These are phyloP conservation scores for Mugil cephalus DNA, from an alignment of 2,113 vertebrate species.

Conservation along the genomic window DNA sequence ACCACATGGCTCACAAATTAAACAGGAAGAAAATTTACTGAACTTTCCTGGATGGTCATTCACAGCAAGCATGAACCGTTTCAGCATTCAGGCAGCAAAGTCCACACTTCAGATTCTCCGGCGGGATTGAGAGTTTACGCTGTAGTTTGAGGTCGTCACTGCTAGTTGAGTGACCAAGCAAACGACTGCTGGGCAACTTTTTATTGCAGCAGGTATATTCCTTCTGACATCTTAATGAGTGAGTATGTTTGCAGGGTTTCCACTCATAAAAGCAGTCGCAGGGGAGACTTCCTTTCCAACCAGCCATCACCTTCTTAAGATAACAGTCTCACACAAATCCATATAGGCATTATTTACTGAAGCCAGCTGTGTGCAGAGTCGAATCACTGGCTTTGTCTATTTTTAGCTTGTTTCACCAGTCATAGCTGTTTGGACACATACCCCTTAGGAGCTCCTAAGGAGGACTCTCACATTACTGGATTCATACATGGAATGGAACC, in stretches of 20 bases:
- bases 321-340: conserved; percentile 44
- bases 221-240: conserved; percentile 57
- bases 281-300: conserved; percentile 28
- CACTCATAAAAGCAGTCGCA: conserved; percentile 55
- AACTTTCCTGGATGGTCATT: too few species aligned
- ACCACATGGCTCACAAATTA: too few species aligned
- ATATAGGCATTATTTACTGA: conserved; percentile 43
- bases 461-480: conserved; percentile 11
- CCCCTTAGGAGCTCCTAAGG: not conserved
- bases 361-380: conserved; percentile 21
- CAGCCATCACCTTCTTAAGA: conserved; percentile 33
- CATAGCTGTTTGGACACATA: conserved; percentile 28
- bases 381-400: conserved; percentile 17
- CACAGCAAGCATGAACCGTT: too few species aligned
- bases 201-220: conserved; percentile 61
- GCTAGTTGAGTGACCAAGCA: conserved; percentile 52
- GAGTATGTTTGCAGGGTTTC: conserved; percentile 46
- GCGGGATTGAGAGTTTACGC: conserved; percentile 8
- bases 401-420: conserved; percentile 24
- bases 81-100: too few species aligned
- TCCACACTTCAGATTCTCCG: not conserved
- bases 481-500: conserved; percentile 11
- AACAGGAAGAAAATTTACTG: too few species aligned
- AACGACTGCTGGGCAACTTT: conserved; percentile 49
- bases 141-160: conserved; percentile 25